Evolutionary conservation across 2,113 vertebrate species (phyloP).

Genomic region (Strix aluco): DNA sequence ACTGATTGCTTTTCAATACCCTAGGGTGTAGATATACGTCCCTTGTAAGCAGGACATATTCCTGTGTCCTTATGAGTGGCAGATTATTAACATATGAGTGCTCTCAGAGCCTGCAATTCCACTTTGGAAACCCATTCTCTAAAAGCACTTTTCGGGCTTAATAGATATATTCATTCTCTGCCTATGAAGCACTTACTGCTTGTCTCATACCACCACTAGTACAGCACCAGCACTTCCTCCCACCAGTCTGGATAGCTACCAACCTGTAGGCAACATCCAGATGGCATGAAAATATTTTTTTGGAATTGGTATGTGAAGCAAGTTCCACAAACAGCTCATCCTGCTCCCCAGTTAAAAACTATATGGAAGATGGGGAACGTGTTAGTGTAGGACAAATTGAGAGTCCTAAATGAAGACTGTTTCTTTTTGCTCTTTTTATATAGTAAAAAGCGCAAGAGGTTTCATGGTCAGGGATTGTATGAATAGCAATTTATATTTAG

Average conservation of each 20-base stretch:
- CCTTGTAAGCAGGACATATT: background rate
- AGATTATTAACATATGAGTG: background rate
- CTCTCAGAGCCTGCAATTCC: background rate
- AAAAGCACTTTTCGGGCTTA: background rate
- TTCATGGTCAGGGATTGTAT: background rate
- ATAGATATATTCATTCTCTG: background rate
- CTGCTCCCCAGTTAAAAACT: background rate
- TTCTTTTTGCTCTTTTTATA: background rate
- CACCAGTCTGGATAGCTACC: background rate
- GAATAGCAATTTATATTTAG: background rate
- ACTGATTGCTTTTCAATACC: background rate
- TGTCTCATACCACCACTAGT: background rate
- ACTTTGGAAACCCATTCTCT: background rate
- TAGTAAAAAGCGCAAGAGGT: background rate
- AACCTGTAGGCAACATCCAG: background rate
- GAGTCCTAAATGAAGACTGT: background rate
- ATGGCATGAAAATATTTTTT: background rate
- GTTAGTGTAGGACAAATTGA: background rate
- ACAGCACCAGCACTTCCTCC: background rate
- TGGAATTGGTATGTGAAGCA: background rate
- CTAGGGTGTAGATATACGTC: fast-evolving
- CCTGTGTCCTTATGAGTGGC: background rate
- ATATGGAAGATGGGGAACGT: background rate
- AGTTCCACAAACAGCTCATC: background rate
- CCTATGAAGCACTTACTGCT: background rate